Conservation (phyloP, 2,113 vertebrate species). For the Centrocercus urophasianus region DNA sequence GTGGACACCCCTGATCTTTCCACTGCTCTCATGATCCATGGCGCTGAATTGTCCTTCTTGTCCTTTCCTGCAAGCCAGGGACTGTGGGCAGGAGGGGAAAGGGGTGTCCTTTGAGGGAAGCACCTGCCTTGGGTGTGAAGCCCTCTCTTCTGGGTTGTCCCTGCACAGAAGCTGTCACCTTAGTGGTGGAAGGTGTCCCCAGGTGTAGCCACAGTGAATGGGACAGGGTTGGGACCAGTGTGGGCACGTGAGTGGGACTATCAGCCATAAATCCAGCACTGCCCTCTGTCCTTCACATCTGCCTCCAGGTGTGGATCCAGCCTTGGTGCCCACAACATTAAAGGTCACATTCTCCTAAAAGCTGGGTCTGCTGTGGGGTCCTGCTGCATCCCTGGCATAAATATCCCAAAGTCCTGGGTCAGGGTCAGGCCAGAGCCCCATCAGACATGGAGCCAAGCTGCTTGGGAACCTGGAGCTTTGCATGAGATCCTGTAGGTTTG, state of each 20-base stretch:
- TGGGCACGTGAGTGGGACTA: neutral
- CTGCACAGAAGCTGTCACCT: neutral
- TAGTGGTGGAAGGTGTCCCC: neutral
- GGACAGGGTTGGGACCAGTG: neutral
- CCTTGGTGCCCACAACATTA: accelerated
- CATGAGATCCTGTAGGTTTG: neutral
- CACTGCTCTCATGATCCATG: accelerated
- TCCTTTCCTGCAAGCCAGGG: neutral
- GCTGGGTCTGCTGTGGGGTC: accelerated
- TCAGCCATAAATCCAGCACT: neutral
- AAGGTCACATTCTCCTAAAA: neutral
- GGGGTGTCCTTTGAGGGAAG: neutral
- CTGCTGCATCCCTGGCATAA: neutral
- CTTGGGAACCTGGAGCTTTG: accelerated
- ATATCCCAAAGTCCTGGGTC: too few species aligned
- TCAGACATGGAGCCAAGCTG: neutral
- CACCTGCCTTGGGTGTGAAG: neutral
- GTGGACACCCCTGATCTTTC: neutral
- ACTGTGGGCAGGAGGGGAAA: neutral
- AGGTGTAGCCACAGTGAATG: neutral
- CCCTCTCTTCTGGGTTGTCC: neutral
- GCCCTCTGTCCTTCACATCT: neutral
- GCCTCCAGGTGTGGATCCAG: neutral
- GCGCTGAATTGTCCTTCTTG: neutral
- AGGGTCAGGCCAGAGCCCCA: neutral